Conservation (phyloP, 2,113 vertebrate species). For the Zapus hudsonius region DNA sequence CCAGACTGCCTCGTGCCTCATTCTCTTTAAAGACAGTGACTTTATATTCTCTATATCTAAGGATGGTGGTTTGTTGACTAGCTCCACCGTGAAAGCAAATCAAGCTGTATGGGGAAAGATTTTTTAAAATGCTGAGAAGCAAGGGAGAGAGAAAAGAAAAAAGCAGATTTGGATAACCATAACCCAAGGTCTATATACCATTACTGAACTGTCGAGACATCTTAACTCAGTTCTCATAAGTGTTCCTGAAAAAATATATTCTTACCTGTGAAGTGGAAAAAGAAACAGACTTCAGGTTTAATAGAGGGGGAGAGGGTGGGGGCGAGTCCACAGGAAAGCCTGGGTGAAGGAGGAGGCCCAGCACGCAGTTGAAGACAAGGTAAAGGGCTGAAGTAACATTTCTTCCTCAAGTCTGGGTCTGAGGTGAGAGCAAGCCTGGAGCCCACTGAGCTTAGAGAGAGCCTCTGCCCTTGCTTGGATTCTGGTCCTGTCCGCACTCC, state of each 20-base stretch:
- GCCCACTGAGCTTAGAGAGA: background rate
- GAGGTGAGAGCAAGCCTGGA: background rate
- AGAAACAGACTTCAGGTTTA: background rate
- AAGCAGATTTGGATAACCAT: background rate
- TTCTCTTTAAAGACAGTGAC: background rate
- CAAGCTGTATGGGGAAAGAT: background rate
- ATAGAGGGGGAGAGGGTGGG: background rate
- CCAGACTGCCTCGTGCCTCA: too few species aligned
- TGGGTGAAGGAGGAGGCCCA: background rate
- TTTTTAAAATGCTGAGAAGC: background rate
- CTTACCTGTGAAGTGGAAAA: background rate
- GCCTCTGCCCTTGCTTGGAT: background rate
- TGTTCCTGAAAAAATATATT: background rate
- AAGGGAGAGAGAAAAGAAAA: conserved; percentile 12
- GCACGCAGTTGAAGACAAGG: too few species aligned
- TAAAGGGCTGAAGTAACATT: too few species aligned
- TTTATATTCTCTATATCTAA: background rate
- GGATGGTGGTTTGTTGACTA: conserved; percentile 54
- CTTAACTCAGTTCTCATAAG: conserved; percentile 35
- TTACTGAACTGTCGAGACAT: background rate
- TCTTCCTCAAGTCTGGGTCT: background rate
- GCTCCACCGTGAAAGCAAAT: conserved; percentile 48
- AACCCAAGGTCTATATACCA: background rate
- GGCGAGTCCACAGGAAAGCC: background rate
- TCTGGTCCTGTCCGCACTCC: background rate